Conservation (phyloP, 2,888 invertebrate species). For the Diarsia mendica region DNA sequence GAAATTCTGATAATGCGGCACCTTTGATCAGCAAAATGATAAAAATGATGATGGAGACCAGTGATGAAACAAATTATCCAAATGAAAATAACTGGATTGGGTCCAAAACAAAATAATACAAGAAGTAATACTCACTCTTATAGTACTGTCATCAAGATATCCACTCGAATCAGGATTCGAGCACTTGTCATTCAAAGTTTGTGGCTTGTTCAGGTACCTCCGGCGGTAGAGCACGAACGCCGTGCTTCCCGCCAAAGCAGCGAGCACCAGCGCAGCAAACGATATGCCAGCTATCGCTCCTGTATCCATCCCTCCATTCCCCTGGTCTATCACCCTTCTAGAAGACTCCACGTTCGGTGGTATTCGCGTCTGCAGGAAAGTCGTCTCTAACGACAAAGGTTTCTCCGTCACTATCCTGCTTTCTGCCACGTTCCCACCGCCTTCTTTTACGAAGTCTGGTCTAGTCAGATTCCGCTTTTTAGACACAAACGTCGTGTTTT, state of each 20-base stretch:
- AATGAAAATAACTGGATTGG: background rate
- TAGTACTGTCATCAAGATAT: slow-evolving; percentile 96
- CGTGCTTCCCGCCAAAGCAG: slow-evolving; percentile 91
- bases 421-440: slow-evolving; percentile 76
- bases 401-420: slow-evolving; percentile 87
- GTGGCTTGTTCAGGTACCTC: slow-evolving; percentile 94
- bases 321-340: slow-evolving; percentile 81
- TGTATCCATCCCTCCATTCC: slow-evolving; percentile 87
- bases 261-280: slow-evolving; percentile 92
- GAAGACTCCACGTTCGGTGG: slow-evolving; percentile 85
- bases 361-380: slow-evolving; percentile 84
- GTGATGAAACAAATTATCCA: background rate
- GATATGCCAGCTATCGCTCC: slow-evolving; percentile 93
- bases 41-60: background rate
- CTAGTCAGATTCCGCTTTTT: slow-evolving; percentile 82
- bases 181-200: slow-evolving; percentile 94
- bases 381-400: slow-evolving; percentile 85
- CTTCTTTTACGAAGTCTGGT: slow-evolving; percentile 82
- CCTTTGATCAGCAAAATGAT: too few relatives aligned
- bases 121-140: slow-evolving; percentile 91
- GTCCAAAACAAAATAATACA: background rate
- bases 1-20: too few relatives aligned
- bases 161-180: slow-evolving; percentile 96
- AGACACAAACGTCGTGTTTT: slow-evolving; percentile 77
- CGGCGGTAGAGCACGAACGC: slow-evolving; percentile 93